phyloP scores from a whole-genome alignment of 2,113 vertebrate species.

The Pica pica region DNA sequence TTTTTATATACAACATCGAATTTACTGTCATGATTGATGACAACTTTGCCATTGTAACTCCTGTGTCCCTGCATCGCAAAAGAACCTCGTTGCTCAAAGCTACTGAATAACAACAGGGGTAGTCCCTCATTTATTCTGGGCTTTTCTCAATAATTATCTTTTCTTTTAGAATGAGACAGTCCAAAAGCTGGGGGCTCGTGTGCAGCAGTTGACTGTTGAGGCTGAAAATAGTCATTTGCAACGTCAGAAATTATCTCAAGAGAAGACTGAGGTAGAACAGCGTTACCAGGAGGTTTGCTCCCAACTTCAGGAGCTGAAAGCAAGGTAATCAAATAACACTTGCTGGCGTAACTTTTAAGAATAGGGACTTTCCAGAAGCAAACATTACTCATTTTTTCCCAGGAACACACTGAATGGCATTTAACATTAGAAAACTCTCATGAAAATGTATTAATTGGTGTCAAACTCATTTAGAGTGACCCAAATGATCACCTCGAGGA shows the following conservation, averaged over 20 bases:
- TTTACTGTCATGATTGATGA: neutral
- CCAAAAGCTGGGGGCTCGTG: conserved; percentile 82
- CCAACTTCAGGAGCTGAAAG: conserved; percentile 84
- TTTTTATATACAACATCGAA: neutral
- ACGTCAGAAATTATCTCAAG: conserved; percentile 82
- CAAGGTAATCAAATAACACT: conserved; percentile 69
- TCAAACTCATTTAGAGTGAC: neutral
- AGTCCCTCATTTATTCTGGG: neutral
- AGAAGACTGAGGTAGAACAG: conserved; percentile 85
- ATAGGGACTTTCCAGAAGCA: neutral
- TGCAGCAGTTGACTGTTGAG: conserved; percentile 86
- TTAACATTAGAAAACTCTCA: neutral
- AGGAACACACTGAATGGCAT: neutral
- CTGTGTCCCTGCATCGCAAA: conserved; percentile 13
- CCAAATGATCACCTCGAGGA: neutral
- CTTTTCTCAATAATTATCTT: neutral
- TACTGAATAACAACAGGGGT: neutral
- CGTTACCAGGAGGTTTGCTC: conserved; percentile 69
- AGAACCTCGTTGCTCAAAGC: conserved; percentile 46
- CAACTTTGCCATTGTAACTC: conserved; percentile 3
- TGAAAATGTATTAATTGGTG: neutral
- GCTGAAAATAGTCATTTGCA: conserved; percentile 82
- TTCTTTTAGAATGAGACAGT: conserved; percentile 80
- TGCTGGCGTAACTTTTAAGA: neutral
- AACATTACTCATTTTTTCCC: neutral